Evolutionary conservation across 2,888 invertebrate genomes (phyloP), one percentile per base, ranked within the genome.

Genomic region (Polydrusus cervinus): DNA sequence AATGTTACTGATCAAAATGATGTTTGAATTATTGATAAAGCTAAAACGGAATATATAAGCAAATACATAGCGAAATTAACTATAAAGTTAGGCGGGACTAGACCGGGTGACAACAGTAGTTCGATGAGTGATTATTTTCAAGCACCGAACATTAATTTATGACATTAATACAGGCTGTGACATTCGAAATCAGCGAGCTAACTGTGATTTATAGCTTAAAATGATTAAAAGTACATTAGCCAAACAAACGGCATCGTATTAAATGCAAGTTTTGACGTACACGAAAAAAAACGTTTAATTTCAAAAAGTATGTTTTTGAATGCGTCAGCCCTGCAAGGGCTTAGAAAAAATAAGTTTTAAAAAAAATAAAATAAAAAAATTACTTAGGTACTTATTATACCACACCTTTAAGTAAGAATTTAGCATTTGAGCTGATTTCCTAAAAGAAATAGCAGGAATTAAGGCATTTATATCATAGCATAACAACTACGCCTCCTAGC

Each of bases 221-320:
- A 65, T 66, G 70, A 74, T 74, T 70, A 65, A 74, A 74, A 74
- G 69, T 70, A 69, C 62, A 70, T 74, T 70, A 74, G 62, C 34
- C 67, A 11, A 30, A 53, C 30, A 53, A 53, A 25, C 53, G 11
- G 25, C 53, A 18, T 14, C 18, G 34, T n/a, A 43, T 43, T 43
- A 43, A 13, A 43, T 13, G 43, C 11, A 43, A 43, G 13, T 43
- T 43, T 43, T 40, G 7, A 40, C 40, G 1, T 8, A 8, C 11
- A 40, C 10, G 40, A 5, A 5, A 25, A 25, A 25, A 25, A 25
- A n/a, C n/a, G 3, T 25, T 25, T 25, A 25, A 25, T 25, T 25
- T 5, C 1, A 25, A 25, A 3, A 25, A 25, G 1, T 25, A 25
- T 25, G 25, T 25, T 25, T 25, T 25, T 25, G 1, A 25, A 25